These are phyloP conservation scores for Cyprinodon brontotheroides DNA, from an alignment of 2,113 vertebrate species.

Conservation along the genomic window DNA sequence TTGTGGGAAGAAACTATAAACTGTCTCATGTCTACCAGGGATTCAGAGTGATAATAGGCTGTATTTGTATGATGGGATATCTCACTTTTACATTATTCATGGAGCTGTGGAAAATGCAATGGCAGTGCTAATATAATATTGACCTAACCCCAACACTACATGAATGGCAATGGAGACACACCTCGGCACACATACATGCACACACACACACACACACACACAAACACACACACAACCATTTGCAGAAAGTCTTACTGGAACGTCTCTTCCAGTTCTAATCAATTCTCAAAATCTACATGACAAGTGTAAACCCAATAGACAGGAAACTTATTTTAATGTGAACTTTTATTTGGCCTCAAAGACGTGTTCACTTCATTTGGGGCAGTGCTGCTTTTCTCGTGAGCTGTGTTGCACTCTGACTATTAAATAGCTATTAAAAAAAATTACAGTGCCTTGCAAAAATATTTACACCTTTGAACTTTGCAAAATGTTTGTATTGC, in stretches of 20 bases:
- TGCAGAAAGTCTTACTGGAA: slow-evolving; percentile 66
- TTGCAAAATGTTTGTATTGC: too few species aligned
- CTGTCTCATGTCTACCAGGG: slow-evolving; percentile 60
- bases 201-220: slow-evolving; percentile 20
- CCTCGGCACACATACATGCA: slow-evolving; percentile 41
- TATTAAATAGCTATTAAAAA: too few species aligned
- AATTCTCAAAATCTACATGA: slow-evolving; percentile 61
- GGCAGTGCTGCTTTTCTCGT: too few species aligned
- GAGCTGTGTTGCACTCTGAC: too few species aligned
- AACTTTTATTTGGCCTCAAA: slow-evolving; percentile 38
- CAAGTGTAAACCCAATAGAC: slow-evolving; percentile 67
- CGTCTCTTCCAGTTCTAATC: slow-evolving; percentile 69
- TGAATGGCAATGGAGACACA: slow-evolving; percentile 68
- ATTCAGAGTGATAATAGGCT: slow-evolving; percentile 68
- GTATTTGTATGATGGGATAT: slow-evolving; percentile 74
- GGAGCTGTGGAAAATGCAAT: slow-evolving; percentile 71
- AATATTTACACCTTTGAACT: too few species aligned
- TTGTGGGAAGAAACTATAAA: slow-evolving; percentile 59
- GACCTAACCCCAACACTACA: slow-evolving; percentile 74
- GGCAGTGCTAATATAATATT: slow-evolving; percentile 79
- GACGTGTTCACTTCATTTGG: slow-evolving; percentile 6
- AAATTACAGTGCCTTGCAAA: too few species aligned
- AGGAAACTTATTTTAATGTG: slow-evolving; percentile 56
- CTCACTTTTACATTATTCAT: slow-evolving; percentile 78
- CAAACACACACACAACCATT: slow-evolving; percentile 26